Evolutionary conservation across 2,113 vertebrate species (phyloP).

Genomic region (Pollimyrus isidori): DNA sequence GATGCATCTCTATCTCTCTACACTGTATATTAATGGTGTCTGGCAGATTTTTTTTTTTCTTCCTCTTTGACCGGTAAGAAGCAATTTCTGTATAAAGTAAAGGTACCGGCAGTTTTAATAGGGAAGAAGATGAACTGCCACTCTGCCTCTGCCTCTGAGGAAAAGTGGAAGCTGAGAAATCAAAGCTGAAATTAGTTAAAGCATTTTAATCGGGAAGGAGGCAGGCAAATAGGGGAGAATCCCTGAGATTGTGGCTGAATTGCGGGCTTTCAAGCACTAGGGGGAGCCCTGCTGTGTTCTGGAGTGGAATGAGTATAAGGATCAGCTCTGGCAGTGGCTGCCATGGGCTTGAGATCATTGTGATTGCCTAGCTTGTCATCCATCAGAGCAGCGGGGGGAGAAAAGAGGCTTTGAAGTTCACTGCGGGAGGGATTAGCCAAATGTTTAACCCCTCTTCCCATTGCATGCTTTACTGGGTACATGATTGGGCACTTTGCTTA

Average conservation of each 20-base stretch:
- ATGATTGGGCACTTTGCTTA: background rate
- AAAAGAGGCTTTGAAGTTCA: background rate
- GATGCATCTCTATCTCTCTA: background rate
- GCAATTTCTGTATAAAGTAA: background rate
- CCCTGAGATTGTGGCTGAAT: background rate
- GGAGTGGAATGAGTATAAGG: background rate
- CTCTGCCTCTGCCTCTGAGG: background rate
- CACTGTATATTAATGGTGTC: background rate
- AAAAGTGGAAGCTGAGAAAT: background rate
- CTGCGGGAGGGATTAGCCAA: background rate
- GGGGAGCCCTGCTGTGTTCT: background rate
- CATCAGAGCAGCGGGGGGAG: background rate
- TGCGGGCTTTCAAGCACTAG: background rate
- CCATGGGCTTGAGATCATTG: conserved; percentile 2
- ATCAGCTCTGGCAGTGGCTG: background rate
- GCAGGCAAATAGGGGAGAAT: background rate
- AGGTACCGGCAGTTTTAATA: background rate
- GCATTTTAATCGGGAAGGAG: background rate
- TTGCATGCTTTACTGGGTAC: background rate
- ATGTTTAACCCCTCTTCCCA: background rate
- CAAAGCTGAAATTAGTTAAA: conserved; percentile 6
- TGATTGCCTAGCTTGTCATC: background rate
- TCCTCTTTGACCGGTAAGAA: background rate
- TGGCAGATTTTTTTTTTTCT: background rate
- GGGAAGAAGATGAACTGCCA: background rate